Base-by-base conservation (phyloP, 2,888 invertebrate species). In the Eustalomyia histrio region DNA sequence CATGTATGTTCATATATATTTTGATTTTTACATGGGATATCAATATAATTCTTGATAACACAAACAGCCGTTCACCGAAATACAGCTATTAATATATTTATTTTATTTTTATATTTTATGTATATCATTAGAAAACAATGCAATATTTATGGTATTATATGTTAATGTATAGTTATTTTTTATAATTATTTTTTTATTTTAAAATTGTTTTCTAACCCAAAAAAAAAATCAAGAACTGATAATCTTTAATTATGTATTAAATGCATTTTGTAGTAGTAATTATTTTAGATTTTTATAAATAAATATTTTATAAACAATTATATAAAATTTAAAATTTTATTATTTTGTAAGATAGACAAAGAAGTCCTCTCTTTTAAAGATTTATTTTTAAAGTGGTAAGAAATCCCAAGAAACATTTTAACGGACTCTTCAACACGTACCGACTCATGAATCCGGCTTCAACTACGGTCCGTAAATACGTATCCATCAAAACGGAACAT, bases 161-260 rank as follows among this genome's bases (percentile, higher is more conserved):
- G 14, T 68, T 64, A 67, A 35, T 76, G 39, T 76, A 63, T 57
- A 67, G 14, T 47, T 29, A 18, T 35, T 14, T 12, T 33, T 17
- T 39, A 43, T 17, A 16, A 12, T 17, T 52, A 24, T 29, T 14
- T 43, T n/a, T 16, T 2, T n/a, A n/a, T n/a, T 55, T 29, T 14
- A 6, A 24, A 69, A 58, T 69, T 58, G 33, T 12, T 43, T 39
- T 24, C 16, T 5, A 1, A 2, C 6, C 52, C 29, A 67, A 63
- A 65, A 16, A 21, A 60, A 21, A 64, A 57, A 69, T 17, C 33
- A 73, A 79, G 82, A 82, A 82, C 82, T 82, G 82, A 82, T 79
- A 73, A 79, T 57, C 29, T 69, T 76, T 79, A 74, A 61, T 52
- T 9, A 39, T 58, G 58, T 74, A 69, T 57, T 78, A 5, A 39